Evolutionary conservation across 2,113 vertebrate genomes (phyloP), one percentile per base, ranked within the genome.

Genomic region (Marmota flaviventris): DNA sequence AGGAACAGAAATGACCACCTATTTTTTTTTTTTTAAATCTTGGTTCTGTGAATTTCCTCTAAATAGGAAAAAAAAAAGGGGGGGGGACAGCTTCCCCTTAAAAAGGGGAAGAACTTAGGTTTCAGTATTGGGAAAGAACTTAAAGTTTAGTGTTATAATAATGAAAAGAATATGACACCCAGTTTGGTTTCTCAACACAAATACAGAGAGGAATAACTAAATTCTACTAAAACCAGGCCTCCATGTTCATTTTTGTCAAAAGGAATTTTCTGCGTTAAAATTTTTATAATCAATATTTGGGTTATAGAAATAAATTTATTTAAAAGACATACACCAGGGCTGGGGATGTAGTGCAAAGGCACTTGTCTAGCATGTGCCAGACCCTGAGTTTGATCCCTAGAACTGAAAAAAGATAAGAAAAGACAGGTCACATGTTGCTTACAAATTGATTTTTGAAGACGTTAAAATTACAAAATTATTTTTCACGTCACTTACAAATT

Each of bases 1-100:
- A 93, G 93, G 79, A 95, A 76, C 79, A 85, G 65, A 97, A 95
- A 98, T 97, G 95, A 96, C 88, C 97, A 92, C 42, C 20, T 39
- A 25, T 53, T 61, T 87, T 69, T 90, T 63, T 84, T 95, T 87
- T 97, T 89, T 96, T 88, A 0, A 0, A 65, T 97, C 97, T 92
- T 87, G 61, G 85, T 84, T 98, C 93, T 93, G 91, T 96, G 96
- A 89, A 98, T 98, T 98, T 99, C 98, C 98, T 85, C 89, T 98
- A 96, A 89, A 34, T 95, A 86, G 75, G 86, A 91, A 88, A 97
- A 95, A 97, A 95, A 97, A 95, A 94, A 65, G 92, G 83, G 6
- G 91, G 78, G 61, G 73, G 77, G 83, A 29, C 67, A 39, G 3
- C 88, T 94, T 58, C 8, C 91, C 78, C 78, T 13, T 1, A 94